Evolutionary conservation across 2,797 vertebrate genomes (phyloP), one percentile per base, ranked within the genome.

Genomic region (Eulemur albifrons): DNA sequence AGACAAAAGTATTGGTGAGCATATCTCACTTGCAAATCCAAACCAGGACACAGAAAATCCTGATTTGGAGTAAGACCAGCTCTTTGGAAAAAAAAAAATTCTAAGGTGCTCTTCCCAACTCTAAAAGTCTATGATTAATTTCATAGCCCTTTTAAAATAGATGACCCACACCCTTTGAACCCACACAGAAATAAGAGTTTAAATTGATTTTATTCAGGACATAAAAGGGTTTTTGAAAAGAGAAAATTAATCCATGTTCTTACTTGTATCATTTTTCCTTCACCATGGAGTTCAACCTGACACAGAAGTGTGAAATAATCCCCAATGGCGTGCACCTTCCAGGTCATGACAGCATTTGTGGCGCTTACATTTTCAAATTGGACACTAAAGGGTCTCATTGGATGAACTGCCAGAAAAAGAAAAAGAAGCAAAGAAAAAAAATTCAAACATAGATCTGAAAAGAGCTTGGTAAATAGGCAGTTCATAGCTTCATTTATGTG

Each of bases 391-490:
- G 98, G 98, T 91, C 94, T 76, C 83, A 63, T 35, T 4, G 98
- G 99, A 73, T 80, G 95, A 95, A 99, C 99, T 99, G 97, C 45
- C 69, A 97, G 93, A 2, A 50, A 96, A 82, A 67, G 17, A 30
- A 50, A 43, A 50, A 11, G 18, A 93, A 88, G 88, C 43, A 81
- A n/a, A 12, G 65, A 97, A 94, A 54, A 32, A 40, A 18, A 80
- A 92, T 13, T 95, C 0, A 96, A 48, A 12, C 5, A 86, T 13
- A 88, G 30, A 63, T 86, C 40, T 17, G 77, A 91, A 92, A 86
- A 90, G 59, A 59, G 7, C 38, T 87, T 40, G 67, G 59, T 30
- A 77, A 91, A 40, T 0, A 86, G 20, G 8, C 13, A 81, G n/a
- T 52, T 76, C 35, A 59, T 77, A 45, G 79, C 32, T 35, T 79